Conservation (phyloP, 30 jellyfish, hydroid and myxozoan species). For the Mastigias papua region DNA sequence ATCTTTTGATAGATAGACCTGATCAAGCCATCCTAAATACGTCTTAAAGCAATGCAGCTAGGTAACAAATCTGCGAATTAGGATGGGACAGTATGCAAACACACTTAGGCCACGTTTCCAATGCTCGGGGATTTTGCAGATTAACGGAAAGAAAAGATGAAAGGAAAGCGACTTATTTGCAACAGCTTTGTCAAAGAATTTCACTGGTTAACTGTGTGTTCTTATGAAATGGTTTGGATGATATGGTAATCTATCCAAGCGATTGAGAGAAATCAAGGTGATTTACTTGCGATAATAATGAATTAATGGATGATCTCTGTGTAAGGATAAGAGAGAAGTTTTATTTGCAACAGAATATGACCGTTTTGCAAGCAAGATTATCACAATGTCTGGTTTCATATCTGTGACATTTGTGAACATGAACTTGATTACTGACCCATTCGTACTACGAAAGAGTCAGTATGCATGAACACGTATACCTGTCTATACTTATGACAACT, state of each 20-base stretch:
- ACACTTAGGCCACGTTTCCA: slow-evolving; percentile 20
- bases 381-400: slow-evolving; percentile 11
- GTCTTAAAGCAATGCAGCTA: slow-evolving; percentile 28
- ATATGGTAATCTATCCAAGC: slow-evolving; percentile 30
- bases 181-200: slow-evolving; percentile 53
- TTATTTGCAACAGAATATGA: slow-evolving; percentile 56
- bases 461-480: too few relatives aligned
- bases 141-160: slow-evolving; percentile 50
- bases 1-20: slow-evolving; percentile 19
- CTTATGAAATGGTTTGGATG: slow-evolving; percentile 57
- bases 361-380: slow-evolving; percentile 19
- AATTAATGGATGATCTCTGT: slow-evolving; percentile 33
- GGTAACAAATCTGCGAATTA: slow-evolving; percentile 27
- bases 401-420: background rate
- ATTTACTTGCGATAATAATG: slow-evolving; percentile 62
- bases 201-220: slow-evolving; percentile 8
- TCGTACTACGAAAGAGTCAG: too few relatives aligned
- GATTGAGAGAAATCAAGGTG: slow-evolving; percentile 33
- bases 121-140: slow-evolving; percentile 32
- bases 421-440: background rate
- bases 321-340: slow-evolving; percentile 34
- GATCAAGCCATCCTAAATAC: slow-evolving; percentile 41
- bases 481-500: too few relatives aligned
- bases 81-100: slow-evolving; percentile 35
- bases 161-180: slow-evolving; percentile 69